phyloP scores from a whole-genome alignment of 2,113 vertebrate genomes.

The Neomonachus schauinslandi region DNA sequence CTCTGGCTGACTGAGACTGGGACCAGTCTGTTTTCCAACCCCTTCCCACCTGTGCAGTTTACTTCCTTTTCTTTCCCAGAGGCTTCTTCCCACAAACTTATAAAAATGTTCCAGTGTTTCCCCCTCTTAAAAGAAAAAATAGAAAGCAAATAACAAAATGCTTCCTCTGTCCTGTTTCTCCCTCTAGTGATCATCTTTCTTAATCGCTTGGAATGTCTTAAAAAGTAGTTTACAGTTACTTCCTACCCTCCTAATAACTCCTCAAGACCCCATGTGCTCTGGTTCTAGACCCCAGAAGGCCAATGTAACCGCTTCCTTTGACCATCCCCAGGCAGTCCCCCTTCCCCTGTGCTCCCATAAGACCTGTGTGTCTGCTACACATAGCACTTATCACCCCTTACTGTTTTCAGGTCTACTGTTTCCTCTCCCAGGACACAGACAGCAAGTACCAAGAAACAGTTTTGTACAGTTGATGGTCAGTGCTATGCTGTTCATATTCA shows the following conservation, averaged over 20 bases:
- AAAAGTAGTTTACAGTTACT: constrained; percentile 25
- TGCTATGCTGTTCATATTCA: neutral
- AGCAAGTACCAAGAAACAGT: neutral
- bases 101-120: constrained; percentile 36
- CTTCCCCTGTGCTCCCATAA: neutral
- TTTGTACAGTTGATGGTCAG: neutral
- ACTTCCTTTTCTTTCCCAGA: constrained; percentile 56
- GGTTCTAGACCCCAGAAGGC: neutral
- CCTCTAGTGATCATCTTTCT: neutral
- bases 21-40: neutral
- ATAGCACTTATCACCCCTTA: neutral
- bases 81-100: constrained; percentile 43
- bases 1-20: neutral
- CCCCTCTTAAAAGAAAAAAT: constrained; percentile 38
- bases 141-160: constrained; percentile 13
- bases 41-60: neutral
- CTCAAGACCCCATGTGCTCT: neutral
- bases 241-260: constrained; percentile 11
- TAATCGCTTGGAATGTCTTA: constrained; percentile 22
- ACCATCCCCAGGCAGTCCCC: neutral
- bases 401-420: constrained; percentile 4
- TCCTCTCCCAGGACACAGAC: neutral
- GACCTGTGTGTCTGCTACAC: neutral
- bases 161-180: neutral
- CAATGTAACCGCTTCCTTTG: neutral